Conservation (phyloP, 2,113 vertebrate species). For the Oceanodroma tethys region DNA sequence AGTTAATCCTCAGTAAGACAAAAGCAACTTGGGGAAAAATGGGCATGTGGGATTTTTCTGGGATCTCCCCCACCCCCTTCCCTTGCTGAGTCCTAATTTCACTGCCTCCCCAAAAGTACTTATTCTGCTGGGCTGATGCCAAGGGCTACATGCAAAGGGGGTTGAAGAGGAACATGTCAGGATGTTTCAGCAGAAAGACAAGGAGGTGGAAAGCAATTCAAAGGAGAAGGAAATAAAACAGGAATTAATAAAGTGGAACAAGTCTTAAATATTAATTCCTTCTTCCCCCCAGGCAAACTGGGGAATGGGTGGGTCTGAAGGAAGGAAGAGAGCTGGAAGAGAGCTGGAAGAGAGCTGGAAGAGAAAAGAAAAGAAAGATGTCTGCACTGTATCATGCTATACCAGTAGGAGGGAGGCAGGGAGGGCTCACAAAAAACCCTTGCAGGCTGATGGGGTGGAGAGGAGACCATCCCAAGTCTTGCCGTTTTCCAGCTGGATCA, state of each 20-base stretch:
- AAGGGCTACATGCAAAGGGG: not conserved
- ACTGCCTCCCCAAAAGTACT: not conserved
- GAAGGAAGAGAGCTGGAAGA: not conserved
- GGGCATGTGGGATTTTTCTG: not conserved
- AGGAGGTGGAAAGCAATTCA: not conserved
- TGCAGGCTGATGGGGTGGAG: not conserved
- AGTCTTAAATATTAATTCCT: not conserved
- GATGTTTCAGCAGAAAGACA: not conserved
- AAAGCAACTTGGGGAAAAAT: not conserved
- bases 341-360: not conserved
- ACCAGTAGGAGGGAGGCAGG: not conserved
- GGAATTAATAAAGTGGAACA: not conserved
- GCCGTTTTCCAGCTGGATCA: not conserved
- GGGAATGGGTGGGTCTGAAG: not conserved
- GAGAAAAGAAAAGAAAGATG: not conserved
- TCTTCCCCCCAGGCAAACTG: accelerated
- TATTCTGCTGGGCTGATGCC: not conserved
- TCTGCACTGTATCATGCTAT: not conserved
- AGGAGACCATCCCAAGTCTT: not conserved
- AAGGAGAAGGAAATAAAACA: not conserved
- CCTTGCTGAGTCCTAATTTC: not conserved
- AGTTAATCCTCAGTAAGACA: not conserved
- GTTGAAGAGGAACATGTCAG: not conserved
- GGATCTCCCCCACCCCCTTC: not conserved
- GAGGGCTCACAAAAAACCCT: not conserved